Conservation (phyloP, 1,140 invertebrate genomes). For the Eumeta japonica region DNA sequence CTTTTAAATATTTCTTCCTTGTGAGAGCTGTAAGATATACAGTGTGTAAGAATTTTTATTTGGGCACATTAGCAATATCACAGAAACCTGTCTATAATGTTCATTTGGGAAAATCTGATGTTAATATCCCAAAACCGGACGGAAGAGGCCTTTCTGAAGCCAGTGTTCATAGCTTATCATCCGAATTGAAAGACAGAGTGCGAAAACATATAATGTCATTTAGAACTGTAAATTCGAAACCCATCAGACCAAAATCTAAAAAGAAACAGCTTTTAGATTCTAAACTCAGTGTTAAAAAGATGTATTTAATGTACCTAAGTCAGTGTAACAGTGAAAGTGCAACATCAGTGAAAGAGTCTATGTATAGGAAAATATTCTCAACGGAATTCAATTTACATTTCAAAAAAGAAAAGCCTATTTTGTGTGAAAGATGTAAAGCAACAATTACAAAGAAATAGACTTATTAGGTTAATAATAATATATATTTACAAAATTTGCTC, state of each 20-base stretch:
- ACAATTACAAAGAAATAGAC: constrained; percentile 36
- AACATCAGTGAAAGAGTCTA: constrained; percentile 44
- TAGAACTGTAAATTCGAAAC: constrained; percentile 33
- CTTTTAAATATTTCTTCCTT: constrained; percentile 47
- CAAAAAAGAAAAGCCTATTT: constrained; percentile 34
- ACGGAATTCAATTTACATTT: constrained; percentile 54
- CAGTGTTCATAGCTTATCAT: constrained; percentile 31
- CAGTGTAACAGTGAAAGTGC: constrained; percentile 36
- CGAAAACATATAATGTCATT: constrained; percentile 41
- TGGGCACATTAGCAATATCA: constrained; percentile 47
- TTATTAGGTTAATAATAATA: too few relatives aligned
- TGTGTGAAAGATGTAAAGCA: constrained; percentile 42
- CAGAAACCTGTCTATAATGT: constrained; percentile 50
- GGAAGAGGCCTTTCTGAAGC: constrained; percentile 35
- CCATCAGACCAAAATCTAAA: constrained; percentile 40
- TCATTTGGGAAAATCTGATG: constrained; percentile 40
- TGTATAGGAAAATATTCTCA: constrained; percentile 54
- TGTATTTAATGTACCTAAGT: constrained; percentile 47
- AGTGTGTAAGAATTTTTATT: constrained; percentile 49
- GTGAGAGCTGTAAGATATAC: constrained; percentile 31
- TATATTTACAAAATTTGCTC: background rate
- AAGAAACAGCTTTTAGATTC: constrained; percentile 49
- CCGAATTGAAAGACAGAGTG: constrained; percentile 38
- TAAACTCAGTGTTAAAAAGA: constrained; percentile 48
- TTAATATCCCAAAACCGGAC: constrained; percentile 47